Conservation (phyloP, 2,797 vertebrate genomes). For the Siniperca obscura region DNA sequence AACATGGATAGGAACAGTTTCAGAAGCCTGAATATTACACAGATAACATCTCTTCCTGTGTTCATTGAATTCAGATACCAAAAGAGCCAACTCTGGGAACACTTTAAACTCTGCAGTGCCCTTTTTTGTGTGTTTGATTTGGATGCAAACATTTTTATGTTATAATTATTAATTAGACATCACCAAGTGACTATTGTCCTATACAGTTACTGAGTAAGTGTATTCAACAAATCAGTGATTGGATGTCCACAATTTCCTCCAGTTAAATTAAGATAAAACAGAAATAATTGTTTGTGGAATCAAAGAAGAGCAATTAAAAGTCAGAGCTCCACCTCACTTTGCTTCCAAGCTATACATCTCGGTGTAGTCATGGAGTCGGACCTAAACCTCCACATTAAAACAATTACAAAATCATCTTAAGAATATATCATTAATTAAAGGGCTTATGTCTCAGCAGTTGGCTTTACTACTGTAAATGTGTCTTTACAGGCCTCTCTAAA, state of each 20-base stretch:
- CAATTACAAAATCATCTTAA: conserved; percentile 9
- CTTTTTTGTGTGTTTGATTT: conserved; percentile 51
- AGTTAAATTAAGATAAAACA: neutral
- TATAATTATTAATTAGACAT: conserved; percentile 36
- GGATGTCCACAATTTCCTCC: neutral
- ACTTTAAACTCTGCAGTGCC: conserved; percentile 35
- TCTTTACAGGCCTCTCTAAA: conserved; percentile 4
- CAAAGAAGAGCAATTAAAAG: neutral
- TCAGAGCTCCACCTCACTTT: neutral
- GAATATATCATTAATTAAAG: neutral
- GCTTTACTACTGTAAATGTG: neutral
- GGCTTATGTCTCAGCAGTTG: neutral
- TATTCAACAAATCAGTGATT: neutral
- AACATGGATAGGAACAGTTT: conserved; percentile 75
- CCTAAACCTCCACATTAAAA: neutral
- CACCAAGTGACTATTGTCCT: neutral
- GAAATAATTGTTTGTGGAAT: neutral
- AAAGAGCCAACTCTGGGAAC: conserved; percentile 61
- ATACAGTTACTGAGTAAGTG: neutral
- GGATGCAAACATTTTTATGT: conserved; percentile 21
- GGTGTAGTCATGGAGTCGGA: neutral
- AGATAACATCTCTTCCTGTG: conserved; percentile 82
- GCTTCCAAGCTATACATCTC: neutral
- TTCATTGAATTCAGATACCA: conserved; percentile 79
- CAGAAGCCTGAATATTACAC: conserved; percentile 74